Base-by-base conservation (phyloP, 2,888 invertebrate species). In the Yponomeuta evonymella region DNA sequence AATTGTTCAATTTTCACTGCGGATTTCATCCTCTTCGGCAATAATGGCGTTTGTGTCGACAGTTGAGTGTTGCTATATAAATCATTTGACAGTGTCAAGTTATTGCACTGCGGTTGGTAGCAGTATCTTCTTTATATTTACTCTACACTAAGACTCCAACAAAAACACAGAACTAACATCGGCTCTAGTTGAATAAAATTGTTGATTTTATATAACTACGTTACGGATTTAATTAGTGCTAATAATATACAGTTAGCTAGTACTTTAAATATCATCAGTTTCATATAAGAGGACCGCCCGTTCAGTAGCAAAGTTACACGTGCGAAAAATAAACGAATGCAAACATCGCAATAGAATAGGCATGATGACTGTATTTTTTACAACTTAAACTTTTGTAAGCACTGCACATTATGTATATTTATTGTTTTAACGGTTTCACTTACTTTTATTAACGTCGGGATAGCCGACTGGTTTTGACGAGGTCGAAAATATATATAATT, bases 171-270 rank as follows among this genome's bases (percentile, higher is more conserved):
- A 29, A 64, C 64, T 9, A 2, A 67, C 15, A 67, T 67, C 67
- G 67, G 12, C 43, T 43, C 67, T 33, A n/a, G 67, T n/a, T 11
- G 33, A 67, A 67, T n/a, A 67, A 67, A 67, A 67, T 43, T 33
- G 33, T 67, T 33, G 33, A 67, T 36, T 30, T 23, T 23, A 23
- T 23, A 23, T 23, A 23, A 0, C 23, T 67, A 58, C n/a, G 11
- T 67, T 67, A 43, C 15, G 67, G 9, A 58, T 15, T 12, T 58
- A 67, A 67, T n/a, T 36, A 67, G 67, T 67, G 67, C 67, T 67
- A 67, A 67, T 67, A 67, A 43, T 67, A 67, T 36, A 36, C 67
- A 43, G 43, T 43, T 43, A 43, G 30, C 2, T 15, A 58, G 15
- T 12, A 12, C 51, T 58, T 58, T 65, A 65, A 58, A 65, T 64